Percentiles rank a stretch among this genome's conserved stretches.
These are phyloP conservation scores for Pipra filicauda DNA, from an alignment of 2,113 vertebrate genomes.

Conservation along the genomic window DNA sequence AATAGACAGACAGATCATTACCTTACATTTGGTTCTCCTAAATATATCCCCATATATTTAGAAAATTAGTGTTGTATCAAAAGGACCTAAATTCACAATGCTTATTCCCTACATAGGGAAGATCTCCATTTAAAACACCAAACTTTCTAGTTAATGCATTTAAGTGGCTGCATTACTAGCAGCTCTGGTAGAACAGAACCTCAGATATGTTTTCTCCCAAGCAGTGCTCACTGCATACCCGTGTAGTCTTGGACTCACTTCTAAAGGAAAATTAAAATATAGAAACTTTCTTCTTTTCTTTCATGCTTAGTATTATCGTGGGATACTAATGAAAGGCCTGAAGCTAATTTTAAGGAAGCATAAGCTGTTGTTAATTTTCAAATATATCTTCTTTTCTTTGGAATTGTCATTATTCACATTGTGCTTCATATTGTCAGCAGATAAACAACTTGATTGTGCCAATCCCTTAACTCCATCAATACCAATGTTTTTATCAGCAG, in stretches of 20 bases:
- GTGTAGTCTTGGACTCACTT: neutral
- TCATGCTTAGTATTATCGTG: neutral
- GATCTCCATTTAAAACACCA: neutral
- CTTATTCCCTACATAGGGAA: neutral
- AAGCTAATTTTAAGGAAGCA: slow-evolving; percentile 50
- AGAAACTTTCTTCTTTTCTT: neutral
- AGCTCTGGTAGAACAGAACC: neutral
- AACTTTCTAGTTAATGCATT: neutral
- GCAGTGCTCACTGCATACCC: neutral
- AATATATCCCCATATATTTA: neutral
- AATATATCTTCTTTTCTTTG: slow-evolving; percentile 16
- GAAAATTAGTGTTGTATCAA: neutral
- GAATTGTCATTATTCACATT: slow-evolving; percentile 31
- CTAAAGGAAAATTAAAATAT: neutral
- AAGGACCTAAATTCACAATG: neutral
- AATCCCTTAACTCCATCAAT: neutral
- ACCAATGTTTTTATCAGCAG: neutral
- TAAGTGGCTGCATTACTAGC: neutral
- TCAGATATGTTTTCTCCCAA: neutral
- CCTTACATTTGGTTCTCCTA: neutral
- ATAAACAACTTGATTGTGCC: neutral
- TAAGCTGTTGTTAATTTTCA: slow-evolving; percentile 20
- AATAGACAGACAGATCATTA: neutral
- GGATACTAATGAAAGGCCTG: neutral
- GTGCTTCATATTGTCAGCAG: slow-evolving; percentile 9